phyloP scores from a whole-genome alignment of 2,888 invertebrate genomes.

The Trachelus tabidus region DNA sequence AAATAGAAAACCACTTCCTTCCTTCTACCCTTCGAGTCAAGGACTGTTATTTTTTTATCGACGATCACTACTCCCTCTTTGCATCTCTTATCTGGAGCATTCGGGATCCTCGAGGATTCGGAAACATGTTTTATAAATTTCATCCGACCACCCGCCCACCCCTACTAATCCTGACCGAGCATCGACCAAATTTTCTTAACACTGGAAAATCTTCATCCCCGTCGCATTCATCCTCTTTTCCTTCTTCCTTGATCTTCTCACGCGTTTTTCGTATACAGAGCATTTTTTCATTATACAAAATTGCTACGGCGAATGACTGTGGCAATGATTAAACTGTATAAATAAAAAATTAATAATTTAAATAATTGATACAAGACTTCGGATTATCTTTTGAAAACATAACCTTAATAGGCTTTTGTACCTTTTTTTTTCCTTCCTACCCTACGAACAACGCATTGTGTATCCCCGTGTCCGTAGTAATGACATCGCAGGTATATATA shows the following conservation, averaged over 20 bases:
- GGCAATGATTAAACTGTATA: background rate
- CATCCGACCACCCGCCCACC: accelerated
- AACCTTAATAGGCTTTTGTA: background rate
- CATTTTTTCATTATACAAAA: background rate
- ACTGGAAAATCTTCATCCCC: background rate
- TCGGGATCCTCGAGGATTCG: background rate
- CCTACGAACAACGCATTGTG: too few species aligned
- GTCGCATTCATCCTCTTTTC: background rate
- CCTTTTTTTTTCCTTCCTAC: background rate
- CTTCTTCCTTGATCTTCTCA: background rate
- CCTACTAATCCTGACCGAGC: background rate
- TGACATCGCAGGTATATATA: too few species aligned
- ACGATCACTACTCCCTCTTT: background rate
- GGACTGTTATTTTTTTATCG: background rate
- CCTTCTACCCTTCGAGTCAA: background rate
- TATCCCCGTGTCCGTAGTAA: too few species aligned
- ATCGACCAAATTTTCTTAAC: background rate
- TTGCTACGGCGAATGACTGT: background rate
- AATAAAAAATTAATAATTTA: background rate
- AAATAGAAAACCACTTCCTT: background rate
- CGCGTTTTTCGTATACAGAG: background rate
- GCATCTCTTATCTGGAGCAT: background rate
- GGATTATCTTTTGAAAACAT: background rate
- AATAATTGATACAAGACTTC: background rate
- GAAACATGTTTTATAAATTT: background rate